phyloP scores from a whole-genome alignment of 2,888 invertebrate species.

The Drosophila kokeensis region DNA sequence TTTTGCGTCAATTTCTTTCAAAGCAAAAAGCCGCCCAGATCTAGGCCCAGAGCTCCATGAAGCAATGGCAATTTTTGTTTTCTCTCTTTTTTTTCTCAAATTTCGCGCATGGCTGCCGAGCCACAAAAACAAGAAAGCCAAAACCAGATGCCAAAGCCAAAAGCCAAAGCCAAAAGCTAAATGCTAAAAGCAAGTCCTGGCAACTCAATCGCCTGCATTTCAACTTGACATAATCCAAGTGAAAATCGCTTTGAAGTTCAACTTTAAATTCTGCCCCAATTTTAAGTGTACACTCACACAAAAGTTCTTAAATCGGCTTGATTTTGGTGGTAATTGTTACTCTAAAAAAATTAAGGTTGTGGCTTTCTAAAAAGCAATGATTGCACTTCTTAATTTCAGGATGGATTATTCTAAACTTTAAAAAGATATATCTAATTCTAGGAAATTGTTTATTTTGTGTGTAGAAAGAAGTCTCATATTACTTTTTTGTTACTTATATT shows the following conservation, averaged over 20 bases:
- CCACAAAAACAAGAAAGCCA: constrained; percentile 40
- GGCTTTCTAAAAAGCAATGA: background rate
- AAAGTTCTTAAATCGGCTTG: background rate
- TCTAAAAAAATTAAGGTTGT: background rate
- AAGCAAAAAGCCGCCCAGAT: constrained; percentile 48
- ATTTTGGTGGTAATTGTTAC: background rate
- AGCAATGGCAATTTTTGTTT: constrained; percentile 32
- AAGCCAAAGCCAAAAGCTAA: constrained; percentile 19
- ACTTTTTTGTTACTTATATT: too few relatives aligned
- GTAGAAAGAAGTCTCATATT: too few relatives aligned
- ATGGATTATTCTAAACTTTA: background rate
- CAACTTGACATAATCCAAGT: constrained; percentile 5
- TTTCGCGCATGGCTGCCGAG: constrained; percentile 51
- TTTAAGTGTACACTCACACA: background rate
- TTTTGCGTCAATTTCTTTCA: constrained; percentile 52
- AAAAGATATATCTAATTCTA: background rate
- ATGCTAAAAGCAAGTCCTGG: constrained; percentile 9
- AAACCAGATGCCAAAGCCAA: constrained; percentile 20
- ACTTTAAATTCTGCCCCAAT: background rate
- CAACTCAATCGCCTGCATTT: constrained; percentile 26
- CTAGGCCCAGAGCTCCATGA: constrained; percentile 33
- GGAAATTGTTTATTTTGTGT: too few relatives aligned
- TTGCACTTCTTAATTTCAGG: background rate
- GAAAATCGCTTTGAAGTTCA: constrained; percentile 6
- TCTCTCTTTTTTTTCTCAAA: constrained; percentile 43